Evolutionary conservation across 2,888 invertebrate genomes (phyloP).

Genomic region (Rhamnusium bicolor): DNA sequence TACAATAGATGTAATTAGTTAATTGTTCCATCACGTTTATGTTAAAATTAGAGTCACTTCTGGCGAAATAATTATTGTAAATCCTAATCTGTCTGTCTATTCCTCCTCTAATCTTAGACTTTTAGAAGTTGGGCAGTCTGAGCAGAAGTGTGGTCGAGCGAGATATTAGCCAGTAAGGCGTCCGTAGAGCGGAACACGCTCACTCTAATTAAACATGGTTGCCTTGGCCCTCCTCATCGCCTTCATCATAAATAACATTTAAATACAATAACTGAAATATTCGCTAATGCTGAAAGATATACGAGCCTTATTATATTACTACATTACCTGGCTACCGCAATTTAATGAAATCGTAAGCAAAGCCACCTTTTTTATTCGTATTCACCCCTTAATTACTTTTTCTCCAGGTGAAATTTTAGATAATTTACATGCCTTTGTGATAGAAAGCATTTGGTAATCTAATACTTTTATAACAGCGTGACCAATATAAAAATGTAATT

Average conservation of each 20-base stretch:
- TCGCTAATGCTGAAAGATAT: constrained; percentile 51
- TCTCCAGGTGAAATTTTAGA: background rate
- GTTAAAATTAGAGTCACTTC: too few relatives aligned
- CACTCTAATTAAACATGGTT: constrained; percentile 23
- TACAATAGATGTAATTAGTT: too few relatives aligned
- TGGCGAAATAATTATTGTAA: too few relatives aligned
- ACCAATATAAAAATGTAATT: background rate
- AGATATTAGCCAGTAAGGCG: constrained; percentile 7
- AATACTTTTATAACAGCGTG: background rate
- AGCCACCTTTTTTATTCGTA: constrained; percentile 26
- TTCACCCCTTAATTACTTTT: constrained; percentile 12
- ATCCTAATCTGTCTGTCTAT: background rate
- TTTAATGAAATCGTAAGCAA: constrained; percentile 46
- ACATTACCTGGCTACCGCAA: constrained; percentile 35
- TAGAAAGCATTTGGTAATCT: background rate
- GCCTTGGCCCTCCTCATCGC: constrained; percentile 5
- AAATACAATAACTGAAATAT: constrained; percentile 55
- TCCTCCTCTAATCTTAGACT: background rate
- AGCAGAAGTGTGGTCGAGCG: background rate
- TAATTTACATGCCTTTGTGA: background rate
- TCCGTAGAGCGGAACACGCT: constrained; percentile 16
- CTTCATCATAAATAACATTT: constrained; percentile 53
- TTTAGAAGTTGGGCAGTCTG: background rate
- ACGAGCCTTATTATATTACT: constrained; percentile 51
- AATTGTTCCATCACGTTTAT: too few relatives aligned